Base-by-base conservation (phyloP, 2,797 vertebrate genomes). In the Podargus strigoides region DNA sequence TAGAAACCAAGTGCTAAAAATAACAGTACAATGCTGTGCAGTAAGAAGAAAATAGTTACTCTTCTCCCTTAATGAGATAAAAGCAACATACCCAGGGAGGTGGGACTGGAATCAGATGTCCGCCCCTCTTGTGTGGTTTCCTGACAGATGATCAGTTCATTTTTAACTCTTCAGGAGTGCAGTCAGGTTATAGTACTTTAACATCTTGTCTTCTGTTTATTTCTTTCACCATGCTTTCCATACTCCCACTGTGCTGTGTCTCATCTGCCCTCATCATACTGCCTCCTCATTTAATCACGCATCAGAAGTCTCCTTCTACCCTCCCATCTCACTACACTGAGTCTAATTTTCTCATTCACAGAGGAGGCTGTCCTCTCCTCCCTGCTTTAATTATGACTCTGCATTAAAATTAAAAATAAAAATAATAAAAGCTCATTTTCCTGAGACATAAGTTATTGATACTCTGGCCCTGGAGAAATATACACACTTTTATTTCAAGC, bases 321-420 rank as follows among this genome's bases (percentile, higher is more conserved):
- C 93, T 95, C 95, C 92, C 90, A 90, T 87, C 76, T 94, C 96
- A 94, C 89, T 94, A 91, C 79, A 74, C 53, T 42, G 64, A 89
- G 81, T 95, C 84, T 89, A 93, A 95, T 95, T 97, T 95, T 91
- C 94, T 96, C 95, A 87, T 94, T 91, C 96, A 97, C 92, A 95
- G 91, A 97, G 95, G 89, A 95, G 89, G 92, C 66, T 95, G 88
- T 84, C 85, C 68, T 96, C 92, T 96, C 93, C 93, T 95, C 93
- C 85, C 93, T 93, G 84, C 85, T 96, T 96, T 94, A 95, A 97
- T 96, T 96, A 97, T 82, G 79, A 90, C 49, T 90, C 53, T 88
- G 82, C 79, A 90, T 93, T 90, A 77, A 94, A 94, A 94, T 87
- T 69, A 76, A 69, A 64, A 87, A 56, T 26, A 95, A 92, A 94